Evolutionary conservation across 1,140 invertebrate species (phyloP), one percentile per base, ranked within the genome.

Genomic region (Leptopilina clavipes): DNA sequence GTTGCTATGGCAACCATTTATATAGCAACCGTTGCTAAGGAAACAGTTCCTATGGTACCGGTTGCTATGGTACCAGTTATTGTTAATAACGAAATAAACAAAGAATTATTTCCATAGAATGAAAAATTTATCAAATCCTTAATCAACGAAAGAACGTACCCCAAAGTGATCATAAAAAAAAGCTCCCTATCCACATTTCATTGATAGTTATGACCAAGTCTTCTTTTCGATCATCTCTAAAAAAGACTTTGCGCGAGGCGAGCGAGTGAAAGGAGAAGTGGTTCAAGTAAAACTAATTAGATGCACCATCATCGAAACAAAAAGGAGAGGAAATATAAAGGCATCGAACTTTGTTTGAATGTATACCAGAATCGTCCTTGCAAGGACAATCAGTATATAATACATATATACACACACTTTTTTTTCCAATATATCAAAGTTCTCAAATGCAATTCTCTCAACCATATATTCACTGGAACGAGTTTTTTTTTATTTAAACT

Each of bases 231-330:
- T n/a, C 5, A 52, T 6, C 6, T 17, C 17, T 17, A n/a, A 52
- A 52, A 10, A 14, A 12, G 25, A 22, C 56, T 59, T 1, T 25
- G 11, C 5, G 0, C 59, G 22, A 65, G 59, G 59, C 25, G 14
- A 65, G 11, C 59, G 25, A 31, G 59, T 65, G 59, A 65, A 31
- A 65, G 22, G 59, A 65, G 59, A 65, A 65, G 22, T 65, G 12
- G 19, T 31, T 40, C 37, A 52, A 52, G 48, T 17, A 6, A 65
- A 37, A 7, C 14, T 65, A 65, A 65, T 65, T 65, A 65, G 59
- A 65, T 65, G 59, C 48, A 52, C 5, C 7, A 40, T 40, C 11
- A 65, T 65, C 25, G 59, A 3, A 31, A 8, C 14, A 22, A 22
- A 10, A 59, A 65, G 59, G 59, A 17, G 48, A 11, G 22, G 31